Percentiles rank a stretch among this genome's conserved stretches.
Evolutionary conservation across 2,113 vertebrate species (phyloP).

Genomic region (Dicentrarchus labrax): DNA sequence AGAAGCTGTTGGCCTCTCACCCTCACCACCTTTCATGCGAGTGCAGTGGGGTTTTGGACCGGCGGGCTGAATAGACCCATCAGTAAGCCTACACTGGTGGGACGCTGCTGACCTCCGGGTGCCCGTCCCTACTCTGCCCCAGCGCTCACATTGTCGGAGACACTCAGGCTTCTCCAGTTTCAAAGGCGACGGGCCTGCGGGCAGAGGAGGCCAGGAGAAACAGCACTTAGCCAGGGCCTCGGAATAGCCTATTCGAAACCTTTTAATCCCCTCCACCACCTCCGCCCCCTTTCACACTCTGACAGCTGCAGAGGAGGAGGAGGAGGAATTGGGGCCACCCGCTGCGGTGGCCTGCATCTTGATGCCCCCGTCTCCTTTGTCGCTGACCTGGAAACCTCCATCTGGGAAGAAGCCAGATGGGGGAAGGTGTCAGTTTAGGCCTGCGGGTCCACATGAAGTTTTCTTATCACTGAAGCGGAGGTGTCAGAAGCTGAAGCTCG

Average conservation of each 20-base stretch:
- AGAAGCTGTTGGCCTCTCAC: neutral
- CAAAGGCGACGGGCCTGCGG: conserved; percentile 40
- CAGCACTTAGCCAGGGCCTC: conserved; percentile 36
- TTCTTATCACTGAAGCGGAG: neutral
- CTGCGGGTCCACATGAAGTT: neutral
- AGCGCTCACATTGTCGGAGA: conserved; percentile 57
- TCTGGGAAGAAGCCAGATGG: conserved; percentile 17
- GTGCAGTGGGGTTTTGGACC: neutral
- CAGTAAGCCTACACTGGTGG: conserved; percentile 74
- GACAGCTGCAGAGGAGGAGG: conserved; percentile 39
- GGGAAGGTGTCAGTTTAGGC: neutral
- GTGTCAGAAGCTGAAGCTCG: neutral
- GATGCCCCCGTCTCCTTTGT: neutral
- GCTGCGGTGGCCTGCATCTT: neutral
- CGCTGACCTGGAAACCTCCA: conserved; percentile 23
- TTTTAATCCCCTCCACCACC: conserved; percentile 38
- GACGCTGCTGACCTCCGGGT: conserved; percentile 67
- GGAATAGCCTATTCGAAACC: conserved; percentile 40
- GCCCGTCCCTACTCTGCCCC: conserved; percentile 58
- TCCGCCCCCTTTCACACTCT: conserved; percentile 6
- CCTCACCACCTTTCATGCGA: neutral
- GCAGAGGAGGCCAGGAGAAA: conserved; percentile 9
- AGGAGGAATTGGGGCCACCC: conserved; percentile 9
- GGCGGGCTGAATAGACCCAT: conserved; percentile 53
- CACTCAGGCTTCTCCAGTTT: conserved; percentile 65